Evolutionary conservation across 1,140 invertebrate genomes (phyloP), one percentile per base, ranked within the genome.

Genomic region (Belonocnema kinseyi): DNA sequence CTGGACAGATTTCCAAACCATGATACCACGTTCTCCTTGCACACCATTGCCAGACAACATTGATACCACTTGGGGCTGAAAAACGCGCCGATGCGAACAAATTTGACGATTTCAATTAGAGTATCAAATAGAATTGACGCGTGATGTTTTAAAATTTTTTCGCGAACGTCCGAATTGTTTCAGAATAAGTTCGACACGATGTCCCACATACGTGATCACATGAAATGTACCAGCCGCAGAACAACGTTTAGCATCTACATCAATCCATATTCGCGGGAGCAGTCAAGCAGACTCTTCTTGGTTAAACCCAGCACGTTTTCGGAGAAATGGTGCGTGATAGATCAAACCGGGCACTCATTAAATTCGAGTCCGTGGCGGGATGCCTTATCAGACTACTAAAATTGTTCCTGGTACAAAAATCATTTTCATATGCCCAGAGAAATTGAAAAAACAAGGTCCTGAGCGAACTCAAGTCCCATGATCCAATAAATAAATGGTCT

Each of bases 1-100:
- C 90, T 91, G 88, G 90, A 90, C 92, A 98, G 95, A 94, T 96
- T 95, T 94, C 96, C 96, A 95, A 98, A 98, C 96, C 96, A 97
- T 95, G 94, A 94, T 93, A 96, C 94, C 92, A 97, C 95, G 93
- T 96, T 96, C 94, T 97, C 96, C 94, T 98, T 97, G 94, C 95
- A 97, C 95, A 98, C 96, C 97, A 98, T 98, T 93, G 93, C 93
- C 92, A 92, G 93, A 93, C 93, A 93, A 93, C 93, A 94, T 94
- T 93, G 93, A 94, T 93, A 91, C 90, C 88, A 92, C 87, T 89
- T 90, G 85, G 85, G n/a, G 87, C 83, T 85, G 84, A 89, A 87
- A 83, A 87, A 89, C 87, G 85, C 88, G 86, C 83, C 85, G 86
- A 86, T 85, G 85, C 85, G 85, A 85, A 88, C 85, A 85, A 84